A percentile compares a stretch with the other conserved stretches of the same genome.
These are phyloP conservation scores for Dicranocentrus wangi DNA, from an alignment of 2,888 invertebrate species.

Conservation along the genomic window DNA sequence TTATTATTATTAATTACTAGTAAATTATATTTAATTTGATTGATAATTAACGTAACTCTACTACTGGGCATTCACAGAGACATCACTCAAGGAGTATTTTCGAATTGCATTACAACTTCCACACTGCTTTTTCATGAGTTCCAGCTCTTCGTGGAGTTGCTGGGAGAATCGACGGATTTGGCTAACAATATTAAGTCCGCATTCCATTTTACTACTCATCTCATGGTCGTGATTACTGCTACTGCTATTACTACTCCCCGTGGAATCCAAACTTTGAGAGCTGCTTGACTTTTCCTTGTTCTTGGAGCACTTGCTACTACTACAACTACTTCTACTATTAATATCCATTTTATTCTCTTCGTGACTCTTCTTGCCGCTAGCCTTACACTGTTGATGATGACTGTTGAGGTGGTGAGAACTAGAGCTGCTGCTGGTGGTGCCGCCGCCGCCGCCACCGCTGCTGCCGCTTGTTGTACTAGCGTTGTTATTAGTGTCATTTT, in stretches of 20 bases:
- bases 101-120: constrained; percentile 67
- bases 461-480: background rate
- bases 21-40: too few species aligned
- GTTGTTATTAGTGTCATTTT: constrained; percentile 48
- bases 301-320: background rate
- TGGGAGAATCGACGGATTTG: constrained; percentile 72
- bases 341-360: too few species aligned
- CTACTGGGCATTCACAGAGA: constrained; percentile 71
- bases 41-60: too few species aligned
- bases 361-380: constrained; percentile 14
- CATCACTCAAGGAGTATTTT: constrained; percentile 72
- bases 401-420: background rate
- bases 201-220: constrained; percentile 52
- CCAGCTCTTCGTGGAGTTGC: constrained; percentile 72
- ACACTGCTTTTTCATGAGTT: constrained; percentile 72
- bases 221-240: constrained; percentile 42
- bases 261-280: constrained; percentile 26
- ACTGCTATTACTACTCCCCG: constrained; percentile 14
- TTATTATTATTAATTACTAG: too few species aligned
- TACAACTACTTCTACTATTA: background rate
- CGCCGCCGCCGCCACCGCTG: too few species aligned
- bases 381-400: constrained; percentile 2
- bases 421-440: too few species aligned
- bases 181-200: constrained; percentile 71
- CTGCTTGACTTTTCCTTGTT: constrained; percentile 21